Conservation (phyloP, 53 echinoderm and acorn worm genomes). For the Pentamera pediparva region DNA sequence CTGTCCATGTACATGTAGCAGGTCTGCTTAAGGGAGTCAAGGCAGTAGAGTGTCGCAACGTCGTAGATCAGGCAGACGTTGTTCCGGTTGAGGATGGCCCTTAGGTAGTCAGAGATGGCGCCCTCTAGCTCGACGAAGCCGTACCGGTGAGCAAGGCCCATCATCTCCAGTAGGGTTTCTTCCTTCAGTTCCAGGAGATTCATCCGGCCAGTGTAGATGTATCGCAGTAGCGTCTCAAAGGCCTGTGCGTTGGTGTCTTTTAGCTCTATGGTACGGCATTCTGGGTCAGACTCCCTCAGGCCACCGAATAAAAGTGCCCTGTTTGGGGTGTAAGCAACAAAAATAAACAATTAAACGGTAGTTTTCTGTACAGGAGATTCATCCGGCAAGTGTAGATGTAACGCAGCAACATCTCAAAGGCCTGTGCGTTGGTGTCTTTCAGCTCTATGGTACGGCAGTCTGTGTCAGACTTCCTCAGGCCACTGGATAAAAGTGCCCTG, state of each 20-base stretch:
- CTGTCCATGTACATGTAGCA: slow-evolving; percentile 87
- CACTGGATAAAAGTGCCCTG: slow-evolving; percentile 91
- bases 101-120: slow-evolving; percentile 88
- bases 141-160: slow-evolving; percentile 96
- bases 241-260: slow-evolving; percentile 87
- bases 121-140: slow-evolving; percentile 87
- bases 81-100: slow-evolving; percentile 92
- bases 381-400: slow-evolving; percentile 96
- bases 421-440: slow-evolving; percentile 81
- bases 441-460: slow-evolving; percentile 79
- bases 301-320: slow-evolving; percentile 94
- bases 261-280: slow-evolving; percentile 74
- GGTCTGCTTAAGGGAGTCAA: slow-evolving; percentile 85
- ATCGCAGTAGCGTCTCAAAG: slow-evolving; percentile 84
- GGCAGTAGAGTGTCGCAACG: slow-evolving; percentile 74
- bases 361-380: too few species aligned
- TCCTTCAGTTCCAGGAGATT: slow-evolving; percentile 87
- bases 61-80: slow-evolving; percentile 98
- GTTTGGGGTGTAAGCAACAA: slow-evolving; percentile 1
- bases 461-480: slow-evolving; percentile 80
- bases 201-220: slow-evolving; percentile 94
- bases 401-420: slow-evolving; percentile 84
- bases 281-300: slow-evolving; percentile 81
- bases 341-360: too few species aligned
- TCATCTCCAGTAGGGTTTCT: slow-evolving; percentile 74